phyloP scores from a whole-genome alignment of 2,797 vertebrate species.

The Ateles fusciceps region DNA sequence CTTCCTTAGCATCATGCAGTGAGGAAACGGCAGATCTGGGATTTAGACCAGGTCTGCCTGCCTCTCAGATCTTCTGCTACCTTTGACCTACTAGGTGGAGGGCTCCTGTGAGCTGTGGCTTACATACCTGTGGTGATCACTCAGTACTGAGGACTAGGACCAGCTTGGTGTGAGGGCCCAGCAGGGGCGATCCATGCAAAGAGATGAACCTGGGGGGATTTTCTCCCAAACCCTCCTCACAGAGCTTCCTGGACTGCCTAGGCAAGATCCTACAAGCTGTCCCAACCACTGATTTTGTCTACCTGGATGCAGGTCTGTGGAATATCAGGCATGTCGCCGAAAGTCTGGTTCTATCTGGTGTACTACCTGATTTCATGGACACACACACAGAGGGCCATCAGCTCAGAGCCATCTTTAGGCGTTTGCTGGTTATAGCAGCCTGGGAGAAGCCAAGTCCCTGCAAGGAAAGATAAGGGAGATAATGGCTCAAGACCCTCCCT shows the following conservation, averaged over 20 bases:
- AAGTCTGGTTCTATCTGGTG: neutral
- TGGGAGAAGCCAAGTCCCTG: neutral
- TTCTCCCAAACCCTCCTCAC: neutral
- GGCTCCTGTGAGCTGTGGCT: neutral
- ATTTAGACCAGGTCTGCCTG: neutral
- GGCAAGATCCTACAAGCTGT: neutral
- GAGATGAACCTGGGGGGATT: too few relatives aligned
- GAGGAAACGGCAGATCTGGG: neutral
- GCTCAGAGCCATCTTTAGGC: neutral
- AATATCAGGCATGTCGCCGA: neutral
- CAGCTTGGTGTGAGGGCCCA: neutral
- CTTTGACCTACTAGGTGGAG: neutral
- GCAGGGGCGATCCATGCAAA: neutral
- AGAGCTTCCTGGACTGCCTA: too few relatives aligned
- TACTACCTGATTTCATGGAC: neutral
- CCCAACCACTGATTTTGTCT: neutral
- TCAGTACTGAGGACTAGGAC: neutral
- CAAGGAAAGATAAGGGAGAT: neutral
- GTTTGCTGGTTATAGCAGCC: neutral
- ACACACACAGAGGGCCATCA: accelerated
- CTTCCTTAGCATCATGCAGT: neutral
- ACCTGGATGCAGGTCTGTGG: neutral
- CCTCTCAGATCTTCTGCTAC: neutral
- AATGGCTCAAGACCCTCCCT: neutral
- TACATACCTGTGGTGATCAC: neutral